Evolutionary conservation across 2,797 vertebrate species (phyloP).

Genomic region (Crax fasciolata): DNA sequence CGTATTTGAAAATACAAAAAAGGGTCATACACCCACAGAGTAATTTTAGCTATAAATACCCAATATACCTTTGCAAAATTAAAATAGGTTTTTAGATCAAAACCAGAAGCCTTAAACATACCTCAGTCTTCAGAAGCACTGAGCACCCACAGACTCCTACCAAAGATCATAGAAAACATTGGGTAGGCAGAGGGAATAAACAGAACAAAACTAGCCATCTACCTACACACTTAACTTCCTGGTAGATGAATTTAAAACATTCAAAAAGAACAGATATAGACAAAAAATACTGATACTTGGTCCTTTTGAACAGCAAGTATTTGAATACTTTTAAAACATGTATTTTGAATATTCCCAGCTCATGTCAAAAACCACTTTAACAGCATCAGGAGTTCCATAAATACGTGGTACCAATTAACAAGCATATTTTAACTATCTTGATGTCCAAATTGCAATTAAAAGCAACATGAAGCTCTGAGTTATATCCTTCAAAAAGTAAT

Average conservation of each 20-base stretch:
- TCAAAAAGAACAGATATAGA: not conserved
- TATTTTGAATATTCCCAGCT: not conserved
- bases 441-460: conserved; percentile 12
- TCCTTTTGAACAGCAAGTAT: not conserved
- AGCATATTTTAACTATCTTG: not conserved
- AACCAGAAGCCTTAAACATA: conserved; percentile 61
- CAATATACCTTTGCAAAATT: conserved; percentile 7
- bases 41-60: conserved; percentile 1
- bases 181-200: conserved; percentile 64
- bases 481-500: not conserved
- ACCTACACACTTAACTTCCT: conserved; percentile 29
- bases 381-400: conserved; percentile 1
- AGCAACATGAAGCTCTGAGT: not conserved
- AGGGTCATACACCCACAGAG: not conserved
- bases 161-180: conserved; percentile 69
- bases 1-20: not conserved
- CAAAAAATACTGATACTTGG: not conserved
- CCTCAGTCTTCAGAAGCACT: conserved; percentile 67
- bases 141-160: conserved; percentile 68
- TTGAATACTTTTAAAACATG: not conserved
- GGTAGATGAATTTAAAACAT: conserved; percentile 3
- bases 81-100: not conserved
- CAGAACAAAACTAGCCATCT: conserved; percentile 40
- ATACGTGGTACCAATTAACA: not conserved
- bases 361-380: not conserved